Evolutionary conservation across 2,888 invertebrate genomes (phyloP).

Genomic region (Nomada hirtipes): DNA sequence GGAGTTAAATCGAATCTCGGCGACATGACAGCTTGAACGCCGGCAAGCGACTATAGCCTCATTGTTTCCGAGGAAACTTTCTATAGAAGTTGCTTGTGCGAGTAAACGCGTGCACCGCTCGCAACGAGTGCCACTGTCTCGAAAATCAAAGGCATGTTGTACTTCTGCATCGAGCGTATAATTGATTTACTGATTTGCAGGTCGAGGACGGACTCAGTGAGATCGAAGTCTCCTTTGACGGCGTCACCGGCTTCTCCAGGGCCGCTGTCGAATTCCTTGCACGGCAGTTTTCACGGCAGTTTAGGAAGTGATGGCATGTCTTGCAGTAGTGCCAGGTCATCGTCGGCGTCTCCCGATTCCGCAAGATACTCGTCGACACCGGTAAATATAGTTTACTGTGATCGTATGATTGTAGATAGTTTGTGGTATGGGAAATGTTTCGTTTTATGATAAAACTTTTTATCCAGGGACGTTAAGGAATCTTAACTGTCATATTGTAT

Average conservation of each 20-base stretch:
- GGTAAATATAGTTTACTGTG: constrained; percentile 66
- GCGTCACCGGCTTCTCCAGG: constrained; percentile 83
- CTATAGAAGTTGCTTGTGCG: constrained; percentile 47
- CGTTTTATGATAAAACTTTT: no score
- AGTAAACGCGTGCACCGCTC: constrained; percentile 35
- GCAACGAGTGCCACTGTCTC: constrained; percentile 34
- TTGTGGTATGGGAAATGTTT: no score
- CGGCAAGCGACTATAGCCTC: neutral
- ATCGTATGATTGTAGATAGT: no score
- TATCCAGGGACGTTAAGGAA: no score
- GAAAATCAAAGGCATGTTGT: constrained; percentile 41
- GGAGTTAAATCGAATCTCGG: neutral
- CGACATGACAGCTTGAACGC: constrained; percentile 7
- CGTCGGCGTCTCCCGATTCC: constrained; percentile 83
- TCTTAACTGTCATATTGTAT: no score
- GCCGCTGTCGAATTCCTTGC: constrained; percentile 81
- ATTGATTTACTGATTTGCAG: constrained; percentile 70
- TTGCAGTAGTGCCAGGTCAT: constrained; percentile 83
- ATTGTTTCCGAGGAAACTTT: constrained; percentile 14
- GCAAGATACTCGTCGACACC: constrained; percentile 82
- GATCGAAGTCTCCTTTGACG: constrained; percentile 82
- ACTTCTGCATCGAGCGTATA: constrained; percentile 29
- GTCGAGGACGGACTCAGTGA: constrained; percentile 82
- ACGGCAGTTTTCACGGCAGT: constrained; percentile 83
- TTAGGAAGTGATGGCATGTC: constrained; percentile 84